A percentile compares a stretch with the other conserved stretches of the same genome.
phyloP scores from a whole-genome alignment of 2,797 vertebrate species.

The Taenioides sp. region DNA sequence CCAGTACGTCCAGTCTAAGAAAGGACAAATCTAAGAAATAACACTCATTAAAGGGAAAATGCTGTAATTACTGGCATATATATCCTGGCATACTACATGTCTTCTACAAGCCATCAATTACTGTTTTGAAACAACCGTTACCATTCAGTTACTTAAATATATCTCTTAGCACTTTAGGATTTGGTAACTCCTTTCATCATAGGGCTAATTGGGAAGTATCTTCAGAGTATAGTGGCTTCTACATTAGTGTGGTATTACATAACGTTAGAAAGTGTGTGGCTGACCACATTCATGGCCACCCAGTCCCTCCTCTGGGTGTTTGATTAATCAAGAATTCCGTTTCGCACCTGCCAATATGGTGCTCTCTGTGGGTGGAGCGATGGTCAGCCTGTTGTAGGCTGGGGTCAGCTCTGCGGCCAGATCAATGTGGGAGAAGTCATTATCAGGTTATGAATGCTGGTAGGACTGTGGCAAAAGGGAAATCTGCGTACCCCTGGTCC shows the following conservation, averaged over 20 bases:
- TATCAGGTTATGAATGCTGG: conserved; percentile 70
- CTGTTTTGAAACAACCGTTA: neutral
- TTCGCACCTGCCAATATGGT: conserved; percentile 63
- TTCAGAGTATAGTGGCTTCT: neutral
- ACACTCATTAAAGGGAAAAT: neutral
- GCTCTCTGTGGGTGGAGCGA: conserved; percentile 53
- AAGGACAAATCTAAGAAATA: too few species aligned
- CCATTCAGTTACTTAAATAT: neutral
- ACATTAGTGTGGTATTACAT: conserved; percentile 42
- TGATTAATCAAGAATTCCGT: conserved; percentile 60
- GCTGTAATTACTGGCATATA: neutral
- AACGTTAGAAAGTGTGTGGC: conserved; percentile 54
- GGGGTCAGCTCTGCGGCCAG: conserved; percentile 52
- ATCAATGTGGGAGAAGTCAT: conserved; percentile 77
- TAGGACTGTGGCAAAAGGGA: conserved; percentile 48
- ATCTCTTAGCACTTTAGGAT: neutral
- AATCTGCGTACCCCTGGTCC: conserved; percentile 35
- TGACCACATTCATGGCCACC: conserved; percentile 29
- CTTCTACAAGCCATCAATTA: neutral
- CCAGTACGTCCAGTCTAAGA: neutral
- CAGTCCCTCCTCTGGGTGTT: conserved; percentile 38
- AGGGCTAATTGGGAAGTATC: neutral
- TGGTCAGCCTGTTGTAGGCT: conserved; percentile 38
- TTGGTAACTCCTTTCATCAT: neutral
- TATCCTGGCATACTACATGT: too few species aligned